phyloP scores from a whole-genome alignment of 1,140 invertebrate genomes.

The Penaeus vannamei region DNA sequence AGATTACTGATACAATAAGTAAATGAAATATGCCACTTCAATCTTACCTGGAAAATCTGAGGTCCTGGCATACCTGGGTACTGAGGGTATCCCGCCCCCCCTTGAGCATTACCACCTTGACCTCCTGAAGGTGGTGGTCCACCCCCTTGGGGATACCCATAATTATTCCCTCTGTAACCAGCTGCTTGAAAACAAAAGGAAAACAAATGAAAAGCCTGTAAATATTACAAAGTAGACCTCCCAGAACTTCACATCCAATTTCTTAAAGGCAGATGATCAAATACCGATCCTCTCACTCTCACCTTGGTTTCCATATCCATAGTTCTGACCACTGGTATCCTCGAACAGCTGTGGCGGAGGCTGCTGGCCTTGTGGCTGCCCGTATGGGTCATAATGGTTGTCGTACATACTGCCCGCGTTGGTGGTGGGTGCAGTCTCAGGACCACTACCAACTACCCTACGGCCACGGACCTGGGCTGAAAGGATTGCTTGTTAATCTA shows the following conservation, averaged over 20 bases:
- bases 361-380: slow-evolving; percentile 49
- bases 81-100: not conserved
- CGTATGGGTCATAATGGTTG: slow-evolving; percentile 47
- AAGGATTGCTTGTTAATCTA: not conserved
- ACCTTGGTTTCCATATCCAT: slow-evolving; percentile 63
- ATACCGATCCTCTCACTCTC: not conserved
- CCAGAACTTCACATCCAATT: not conserved
- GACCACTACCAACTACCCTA: not conserved
- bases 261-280: not conserved
- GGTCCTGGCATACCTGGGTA: slow-evolving; percentile 39
- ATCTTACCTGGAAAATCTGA: slow-evolving; percentile 54
- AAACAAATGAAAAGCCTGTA: not conserved
- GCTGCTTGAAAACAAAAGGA: not conserved
- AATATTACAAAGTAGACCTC: not conserved
- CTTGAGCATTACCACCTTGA: not conserved
- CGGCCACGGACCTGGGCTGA: slow-evolving; percentile 41
- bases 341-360: slow-evolving; percentile 66
- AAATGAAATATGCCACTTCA: not conserved
- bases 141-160: slow-evolving; percentile 22
- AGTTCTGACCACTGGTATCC: slow-evolving; percentile 63
- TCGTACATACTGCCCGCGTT: slow-evolving; percentile 41
- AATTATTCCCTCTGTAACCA: not conserved
- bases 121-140: not conserved
- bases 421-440: not conserved
- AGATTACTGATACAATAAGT: too few relatives aligned